Evolutionary conservation across 2,113 vertebrate species (phyloP), one percentile per base, ranked within the genome.

Genomic region (Brevimyrus niger): DNA sequence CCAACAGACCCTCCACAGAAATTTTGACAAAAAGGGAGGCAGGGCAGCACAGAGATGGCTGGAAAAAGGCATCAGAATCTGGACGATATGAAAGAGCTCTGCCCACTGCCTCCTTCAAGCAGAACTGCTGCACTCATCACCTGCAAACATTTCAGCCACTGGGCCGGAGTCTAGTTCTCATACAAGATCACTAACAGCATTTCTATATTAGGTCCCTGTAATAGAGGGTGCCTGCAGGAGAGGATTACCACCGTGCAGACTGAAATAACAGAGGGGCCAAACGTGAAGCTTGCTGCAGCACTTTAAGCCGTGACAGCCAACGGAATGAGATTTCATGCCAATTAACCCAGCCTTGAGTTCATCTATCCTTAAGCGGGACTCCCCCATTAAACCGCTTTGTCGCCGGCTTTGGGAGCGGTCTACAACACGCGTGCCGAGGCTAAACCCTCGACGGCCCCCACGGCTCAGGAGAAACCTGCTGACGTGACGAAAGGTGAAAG

Each of bases 161-260:
- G 15, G 35, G 35, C 65, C 27, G 17, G 4, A n/a, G 31, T 89
- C 91, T 90, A 92, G 91, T 91, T 91, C 35, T 42, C 73, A 42
- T 42, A 8, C 35, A 80, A 42, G 31, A 19, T 15, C 73, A 19
- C 35, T 8, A 80, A 42, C 31, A 19, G 69, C 69, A 38, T 80
- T 80, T 80, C 31, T 38, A 31, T 61, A 69, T 69, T 65, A 89
- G 92, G 91, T 42, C 19, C 53, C 19, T 19, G 86, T 38, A 61
- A 73, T 50, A 76, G 42, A 69, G 46, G 87, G 61, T 31, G 61
- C 6, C 58, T n/a, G n/a, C 61, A 73, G 44, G 27, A 38, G 48
- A 5, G 87, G 53, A 15, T 44, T 13, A 35, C n/a, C 47, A 27
- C 42, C 3, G 8, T 44, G 83, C 47, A 80, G 35, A 42, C 73